Evolutionary conservation across 2,113 vertebrate genomes (phyloP).

Genomic region (Zosterops lateralis): DNA sequence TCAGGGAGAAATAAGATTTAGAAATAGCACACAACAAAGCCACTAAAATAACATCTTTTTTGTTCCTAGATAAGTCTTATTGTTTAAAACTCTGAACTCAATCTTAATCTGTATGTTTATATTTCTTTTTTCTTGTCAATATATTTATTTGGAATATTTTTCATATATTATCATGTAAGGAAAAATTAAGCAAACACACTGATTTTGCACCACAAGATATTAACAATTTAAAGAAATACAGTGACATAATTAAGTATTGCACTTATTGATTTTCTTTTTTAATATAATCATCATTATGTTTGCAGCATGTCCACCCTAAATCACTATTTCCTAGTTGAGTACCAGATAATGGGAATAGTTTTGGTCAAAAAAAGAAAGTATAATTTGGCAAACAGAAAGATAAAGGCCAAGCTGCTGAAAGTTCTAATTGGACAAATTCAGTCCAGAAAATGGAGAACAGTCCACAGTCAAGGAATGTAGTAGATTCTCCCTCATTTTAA

Average conservation of each 20-base stretch:
- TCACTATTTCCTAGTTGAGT: background rate
- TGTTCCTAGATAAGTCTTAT: background rate
- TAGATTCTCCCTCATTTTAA: background rate
- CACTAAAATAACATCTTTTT: background rate
- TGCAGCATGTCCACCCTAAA: background rate
- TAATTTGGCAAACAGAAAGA: background rate
- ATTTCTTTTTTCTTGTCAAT: background rate
- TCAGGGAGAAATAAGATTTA: background rate
- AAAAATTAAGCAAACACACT: background rate
- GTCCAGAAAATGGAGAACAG: background rate
- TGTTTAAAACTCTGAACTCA: background rate
- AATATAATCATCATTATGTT: background rate
- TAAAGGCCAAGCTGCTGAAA: background rate
- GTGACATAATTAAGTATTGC: background rate
- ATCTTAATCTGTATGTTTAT: background rate
- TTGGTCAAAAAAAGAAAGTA: background rate
- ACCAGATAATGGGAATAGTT: background rate
- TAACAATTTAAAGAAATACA: background rate
- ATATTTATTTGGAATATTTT: background rate
- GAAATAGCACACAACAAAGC: background rate
- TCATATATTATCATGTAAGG: background rate
- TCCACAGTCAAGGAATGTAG: background rate
- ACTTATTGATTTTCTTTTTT: background rate
- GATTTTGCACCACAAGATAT: background rate
- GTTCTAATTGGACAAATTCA: background rate